Base-by-base conservation (phyloP, 92 coral and sea anemone species). In the Isaurus tuberculatus region DNA sequence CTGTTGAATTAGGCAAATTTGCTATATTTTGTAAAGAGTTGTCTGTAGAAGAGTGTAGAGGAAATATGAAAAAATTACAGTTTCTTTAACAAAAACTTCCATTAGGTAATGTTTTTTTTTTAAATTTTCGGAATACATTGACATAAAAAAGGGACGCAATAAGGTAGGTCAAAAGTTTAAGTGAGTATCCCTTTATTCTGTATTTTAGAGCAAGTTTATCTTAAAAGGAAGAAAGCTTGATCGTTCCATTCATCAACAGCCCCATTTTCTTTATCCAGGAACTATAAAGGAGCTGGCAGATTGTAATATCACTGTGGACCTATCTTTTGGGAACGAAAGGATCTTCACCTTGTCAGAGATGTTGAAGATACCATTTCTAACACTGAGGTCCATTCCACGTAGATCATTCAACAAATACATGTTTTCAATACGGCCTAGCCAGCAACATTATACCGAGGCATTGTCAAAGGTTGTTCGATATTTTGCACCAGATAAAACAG, bases 381-480 rank as follows among this genome's bases (percentile, higher is more conserved):
- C 69, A 5, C 26, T 77, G 34, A 77, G 22, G 33, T 58, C 70
- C 19, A 55, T 77, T 32, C 69, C 70, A 19, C 70, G 82, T 2
- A 32, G 31, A 2, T 36, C 13, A 13, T 25, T 64, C 23, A 19
- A 77, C 70, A 57, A 33, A 7, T 57, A 58, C 48, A 16, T 58
- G 82, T 77, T 77, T 51, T 77, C 82, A 14, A 58, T 77, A 22
- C 27, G 82, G 19, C 82, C 82, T 16, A 77, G 82, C 69, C 70
- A 77, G n/a, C 30, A 77, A 67, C 33, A 58, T 26, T 77, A 77
- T 14, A 69, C 69, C 8, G 82, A 77, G 15, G 66, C 82, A 1
- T 9, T 77, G 48, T 57, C 82, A 57, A 37, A 77, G 33, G 82
- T 77, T 28, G 15, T 77, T 25, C 53, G 48, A 29, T 77, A 31